A percentile compares a stretch with the other conserved stretches of the same genome.
Conservation (phyloP, 2,888 invertebrate species). For the Tetragonula carbonaria region DNA sequence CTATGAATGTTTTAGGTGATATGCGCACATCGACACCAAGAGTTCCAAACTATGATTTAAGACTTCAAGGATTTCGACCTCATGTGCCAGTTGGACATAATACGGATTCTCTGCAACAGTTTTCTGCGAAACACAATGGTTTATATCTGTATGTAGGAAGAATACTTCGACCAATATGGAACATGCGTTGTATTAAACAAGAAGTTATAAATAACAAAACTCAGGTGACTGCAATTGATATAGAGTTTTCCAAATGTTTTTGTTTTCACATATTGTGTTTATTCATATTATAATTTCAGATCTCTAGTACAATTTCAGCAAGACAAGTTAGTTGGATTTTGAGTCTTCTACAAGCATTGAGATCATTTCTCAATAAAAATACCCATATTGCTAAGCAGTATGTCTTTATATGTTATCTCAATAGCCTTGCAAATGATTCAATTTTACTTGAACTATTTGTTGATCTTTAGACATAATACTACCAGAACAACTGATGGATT, state of each 20-base stretch:
- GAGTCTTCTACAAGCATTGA: slow-evolving; percentile 90
- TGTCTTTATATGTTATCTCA: slow-evolving; percentile 40
- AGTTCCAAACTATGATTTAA: slow-evolving; percentile 72
- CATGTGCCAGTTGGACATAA: slow-evolving; percentile 72
- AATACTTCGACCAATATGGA: slow-evolving; percentile 96
- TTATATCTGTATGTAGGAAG: slow-evolving; percentile 95
- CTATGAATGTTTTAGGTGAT: slow-evolving; percentile 62
- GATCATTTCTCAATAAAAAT: slow-evolving; percentile 90
- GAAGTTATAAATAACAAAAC: slow-evolving; percentile 76
- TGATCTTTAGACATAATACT: slow-evolving; percentile 68
- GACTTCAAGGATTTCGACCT: slow-evolving; percentile 66
- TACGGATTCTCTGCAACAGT: slow-evolving; percentile 80
- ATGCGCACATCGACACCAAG: slow-evolving; percentile 81
- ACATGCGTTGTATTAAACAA: slow-evolving; percentile 89
- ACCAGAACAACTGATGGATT: slow-evolving; percentile 76
- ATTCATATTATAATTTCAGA: slow-evolving; percentile 59
- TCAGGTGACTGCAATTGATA: slow-evolving; percentile 63
- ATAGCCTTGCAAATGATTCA: not conserved
- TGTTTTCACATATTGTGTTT: not conserved
- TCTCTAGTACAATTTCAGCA: slow-evolving; percentile 77
- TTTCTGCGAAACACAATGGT: slow-evolving; percentile 96
- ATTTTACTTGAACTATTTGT: slow-evolving; percentile 63
- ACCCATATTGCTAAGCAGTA: slow-evolving; percentile 84
- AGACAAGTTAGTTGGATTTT: slow-evolving; percentile 86
- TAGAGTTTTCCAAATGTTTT: not conserved